A percentile compares a stretch with the other conserved stretches of the same genome.
Evolutionary conservation across 2,797 vertebrate genomes (phyloP).

Genomic region (Galaxias olidus): DNA sequence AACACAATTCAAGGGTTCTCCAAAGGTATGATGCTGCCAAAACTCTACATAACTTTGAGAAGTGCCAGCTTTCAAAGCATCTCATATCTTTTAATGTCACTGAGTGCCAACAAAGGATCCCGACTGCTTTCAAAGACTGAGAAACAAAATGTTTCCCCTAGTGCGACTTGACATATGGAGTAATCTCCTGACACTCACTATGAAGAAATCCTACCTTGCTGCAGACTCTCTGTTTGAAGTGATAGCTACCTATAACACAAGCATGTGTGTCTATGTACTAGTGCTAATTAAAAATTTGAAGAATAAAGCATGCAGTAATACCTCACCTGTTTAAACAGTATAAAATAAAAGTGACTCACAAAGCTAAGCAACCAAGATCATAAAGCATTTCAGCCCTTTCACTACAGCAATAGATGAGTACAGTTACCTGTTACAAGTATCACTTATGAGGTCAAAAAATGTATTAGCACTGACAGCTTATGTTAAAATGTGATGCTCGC

Average conservation of each 20-base stretch:
- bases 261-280: too few relatives aligned
- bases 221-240: not conserved
- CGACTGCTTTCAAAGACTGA: conserved; percentile 9
- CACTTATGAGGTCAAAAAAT: too few relatives aligned
- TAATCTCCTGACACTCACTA: conserved; percentile 2
- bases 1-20: conserved; percentile 1
- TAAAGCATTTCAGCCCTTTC: not conserved
- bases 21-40: not conserved
- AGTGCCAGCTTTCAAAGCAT: conserved; percentile 6
- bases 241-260: not conserved
- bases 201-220: not conserved
- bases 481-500: too few relatives aligned
- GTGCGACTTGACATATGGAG: not conserved
- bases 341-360: not conserved
- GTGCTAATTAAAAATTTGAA: not conserved
- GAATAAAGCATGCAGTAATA: not conserved
- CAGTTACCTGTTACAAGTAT: too few relatives aligned
- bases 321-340: not conserved
- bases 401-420: too few relatives aligned
- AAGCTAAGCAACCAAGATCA: not conserved
- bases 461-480: too few relatives aligned
- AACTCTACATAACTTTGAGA: conserved; percentile 2
- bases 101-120: conserved; percentile 1
- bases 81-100: conserved; percentile 10
- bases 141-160: not conserved